Conservation (phyloP, 2,113 vertebrate species). For the zebrafish (Danio rerio) region GRCz12tu NC_133177.1:42907501-42908000, state of each 20-base stretch:
- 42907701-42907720: slow-evolving; percentile 39
- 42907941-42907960: slow-evolving; percentile 49
- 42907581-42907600: slow-evolving; percentile 50
- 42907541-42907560: slow-evolving; percentile 21
- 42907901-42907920: slow-evolving; percentile 42
- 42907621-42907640: slow-evolving; percentile 55
- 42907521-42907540: slow-evolving; percentile 18
- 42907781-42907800: slow-evolving; percentile 56
- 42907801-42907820: slow-evolving; percentile 45
- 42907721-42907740: not conserved
- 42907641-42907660: slow-evolving; percentile 39
- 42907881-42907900: slow-evolving; percentile 47
- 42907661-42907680: slow-evolving; percentile 36
- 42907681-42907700: slow-evolving; percentile 48
- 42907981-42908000: not conserved
- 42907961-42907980: not conserved
- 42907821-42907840: slow-evolving; percentile 26
- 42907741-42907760: slow-evolving; percentile 18
- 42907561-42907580: slow-evolving; percentile 49
- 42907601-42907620: slow-evolving; percentile 49
- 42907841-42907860: slow-evolving; percentile 39
- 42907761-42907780: slow-evolving; percentile 17
- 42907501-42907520: slow-evolving; percentile 1
- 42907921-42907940: slow-evolving; percentile 43
- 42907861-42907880: slow-evolving; percentile 50